phyloP scores from a whole-genome alignment of 2,888 invertebrate species.

The Ichneumon xanthorius region DNA sequence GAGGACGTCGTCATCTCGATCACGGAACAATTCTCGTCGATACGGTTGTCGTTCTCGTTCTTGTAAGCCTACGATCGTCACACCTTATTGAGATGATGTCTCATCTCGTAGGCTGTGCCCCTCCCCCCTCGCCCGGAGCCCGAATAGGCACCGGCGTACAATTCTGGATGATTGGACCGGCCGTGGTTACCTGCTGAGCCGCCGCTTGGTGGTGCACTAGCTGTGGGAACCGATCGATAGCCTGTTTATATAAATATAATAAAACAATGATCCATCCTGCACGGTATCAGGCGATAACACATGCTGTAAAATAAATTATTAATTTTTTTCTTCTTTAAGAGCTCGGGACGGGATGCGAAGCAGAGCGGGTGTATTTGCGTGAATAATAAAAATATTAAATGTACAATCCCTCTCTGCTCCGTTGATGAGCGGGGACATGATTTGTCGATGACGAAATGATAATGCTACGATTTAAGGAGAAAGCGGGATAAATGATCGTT shows the following conservation, averaged over 20 bases:
- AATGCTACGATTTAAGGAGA: conserved; percentile 19
- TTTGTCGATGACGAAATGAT: conserved; percentile 46
- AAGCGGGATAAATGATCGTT: conserved; percentile 39
- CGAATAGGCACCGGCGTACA: conserved; percentile 91
- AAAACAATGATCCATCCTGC: conserved; percentile 71
- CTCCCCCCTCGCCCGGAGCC: conserved; percentile 82
- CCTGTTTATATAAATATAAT: conserved; percentile 80
- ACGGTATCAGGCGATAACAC: conserved; percentile 61
- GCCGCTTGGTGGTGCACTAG: conserved; percentile 85
- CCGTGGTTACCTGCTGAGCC: conserved; percentile 85
- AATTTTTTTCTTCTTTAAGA: not conserved
- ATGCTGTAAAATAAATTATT: conserved; percentile 51
- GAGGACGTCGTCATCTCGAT: conserved; percentile 53
- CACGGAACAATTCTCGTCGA: conserved; percentile 75
- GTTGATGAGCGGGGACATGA: conserved; percentile 54
- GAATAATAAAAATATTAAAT: conserved; percentile 40
- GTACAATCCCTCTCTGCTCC: conserved; percentile 66
- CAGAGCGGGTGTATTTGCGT: conserved; percentile 39
- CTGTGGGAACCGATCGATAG: conserved; percentile 85
- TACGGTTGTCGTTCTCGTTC: conserved; percentile 70
- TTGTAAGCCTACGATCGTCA: conserved; percentile 84
- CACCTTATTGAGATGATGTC: conserved; percentile 90
- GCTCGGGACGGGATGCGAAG: conserved; percentile 69
- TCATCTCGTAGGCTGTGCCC: conserved; percentile 90
- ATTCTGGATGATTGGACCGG: conserved; percentile 86